phyloP scores from a whole-genome alignment of 1,140 invertebrate genomes.

The Panagrolaimus sp. region DNA sequence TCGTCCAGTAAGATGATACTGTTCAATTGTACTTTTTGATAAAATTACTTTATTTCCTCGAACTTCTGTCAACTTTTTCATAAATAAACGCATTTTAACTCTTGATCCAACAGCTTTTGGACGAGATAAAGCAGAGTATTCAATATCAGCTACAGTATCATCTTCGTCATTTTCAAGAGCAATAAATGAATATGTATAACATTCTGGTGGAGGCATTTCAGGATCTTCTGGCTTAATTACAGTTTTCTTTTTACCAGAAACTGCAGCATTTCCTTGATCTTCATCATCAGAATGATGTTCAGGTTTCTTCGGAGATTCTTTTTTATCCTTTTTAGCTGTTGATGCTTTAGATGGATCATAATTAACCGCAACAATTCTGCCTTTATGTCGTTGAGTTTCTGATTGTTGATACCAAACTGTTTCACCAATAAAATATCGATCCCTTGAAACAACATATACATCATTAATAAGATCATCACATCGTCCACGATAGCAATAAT shows the following conservation, averaged over 20 bases:
- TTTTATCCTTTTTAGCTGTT: neutral
- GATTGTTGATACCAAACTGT: constrained; percentile 6
- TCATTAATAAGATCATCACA: constrained; percentile 37
- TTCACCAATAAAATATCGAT: constrained; percentile 29
- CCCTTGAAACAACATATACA: constrained; percentile 25
- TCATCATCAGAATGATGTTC: no score
- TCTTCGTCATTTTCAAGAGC: neutral
- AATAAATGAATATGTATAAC: neutral
- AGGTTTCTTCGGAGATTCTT: neutral
- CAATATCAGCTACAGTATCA: neutral
- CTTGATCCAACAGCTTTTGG: neutral
- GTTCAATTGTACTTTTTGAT: neutral
- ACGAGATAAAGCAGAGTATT: neutral
- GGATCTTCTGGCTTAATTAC: neutral
- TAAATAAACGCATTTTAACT: neutral
- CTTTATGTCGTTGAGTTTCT: neutral
- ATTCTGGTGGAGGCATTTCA: neutral
- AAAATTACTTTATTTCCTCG: neutral
- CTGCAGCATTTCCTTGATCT: neutral
- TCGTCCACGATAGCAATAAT: constrained; percentile 17
- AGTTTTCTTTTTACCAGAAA: neutral
- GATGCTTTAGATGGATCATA: neutral
- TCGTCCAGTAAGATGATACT: constrained; percentile 15
- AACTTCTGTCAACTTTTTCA: neutral
- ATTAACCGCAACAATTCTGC: neutral